Percentiles rank a stretch among this genome's conserved stretches.
Evolutionary conservation across 2,888 invertebrate genomes (phyloP).

Genomic region (Cheilosia impressa): DNA sequence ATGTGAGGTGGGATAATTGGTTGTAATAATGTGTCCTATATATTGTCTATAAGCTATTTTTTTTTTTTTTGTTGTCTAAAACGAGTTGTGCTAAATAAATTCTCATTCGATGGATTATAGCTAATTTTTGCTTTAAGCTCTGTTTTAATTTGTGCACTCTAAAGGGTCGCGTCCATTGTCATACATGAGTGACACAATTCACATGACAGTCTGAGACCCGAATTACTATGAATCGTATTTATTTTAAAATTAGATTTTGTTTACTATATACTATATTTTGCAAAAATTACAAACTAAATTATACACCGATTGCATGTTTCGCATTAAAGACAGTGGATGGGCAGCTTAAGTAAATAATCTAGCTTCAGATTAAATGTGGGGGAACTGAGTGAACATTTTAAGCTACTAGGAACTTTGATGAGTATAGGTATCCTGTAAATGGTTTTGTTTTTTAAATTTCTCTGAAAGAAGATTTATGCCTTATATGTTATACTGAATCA

Average conservation of each 20-base stretch:
- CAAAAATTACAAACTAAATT: too few relatives aligned
- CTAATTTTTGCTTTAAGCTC: constrained; percentile 19
- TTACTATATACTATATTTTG: too few relatives aligned
- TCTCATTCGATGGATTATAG: constrained; percentile 65
- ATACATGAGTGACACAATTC: too few relatives aligned
- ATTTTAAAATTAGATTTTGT: too few relatives aligned
- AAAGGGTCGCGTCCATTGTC: too few relatives aligned
- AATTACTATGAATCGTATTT: too few relatives aligned
- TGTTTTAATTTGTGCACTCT: neutral
- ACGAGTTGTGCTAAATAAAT: constrained; percentile 31
- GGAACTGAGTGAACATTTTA: neutral
- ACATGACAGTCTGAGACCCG: too few relatives aligned
- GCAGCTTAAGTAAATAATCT: neutral
- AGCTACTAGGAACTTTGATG: constrained; percentile 47
- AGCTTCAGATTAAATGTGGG: neutral
- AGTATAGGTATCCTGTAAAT: neutral
- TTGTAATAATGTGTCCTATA: neutral
- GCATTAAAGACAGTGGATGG: too few relatives aligned
- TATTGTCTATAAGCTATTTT: neutral
- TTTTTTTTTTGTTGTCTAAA: neutral
- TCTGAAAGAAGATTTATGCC: neutral
- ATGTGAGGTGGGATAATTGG: constrained; percentile 8
- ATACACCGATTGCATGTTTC: too few relatives aligned
- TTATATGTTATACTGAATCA: too few relatives aligned
- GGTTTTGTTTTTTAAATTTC: too few relatives aligned